These are phyloP conservation scores for Druceiella hillmani DNA, from an alignment of 2,888 invertebrate genomes.

Conservation along the genomic window DNA sequence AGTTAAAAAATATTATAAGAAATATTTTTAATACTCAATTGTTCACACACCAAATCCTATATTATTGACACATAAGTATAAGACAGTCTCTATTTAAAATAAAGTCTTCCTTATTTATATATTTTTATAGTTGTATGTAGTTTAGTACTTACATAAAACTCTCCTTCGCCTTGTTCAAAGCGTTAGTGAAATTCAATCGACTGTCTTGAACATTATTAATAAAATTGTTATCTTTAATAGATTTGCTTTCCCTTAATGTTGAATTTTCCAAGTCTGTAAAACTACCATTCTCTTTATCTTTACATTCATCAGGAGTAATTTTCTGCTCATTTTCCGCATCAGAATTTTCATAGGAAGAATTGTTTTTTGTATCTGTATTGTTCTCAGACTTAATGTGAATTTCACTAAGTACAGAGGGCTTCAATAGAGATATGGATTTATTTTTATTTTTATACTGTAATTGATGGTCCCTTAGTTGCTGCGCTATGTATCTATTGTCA, in stretches of 20 bases:
- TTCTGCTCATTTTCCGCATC: slow-evolving; percentile 36
- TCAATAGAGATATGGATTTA: slow-evolving; percentile 39
- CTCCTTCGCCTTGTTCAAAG: slow-evolving; percentile 44
- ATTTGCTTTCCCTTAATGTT: too few species aligned
- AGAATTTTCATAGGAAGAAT: slow-evolving; percentile 30
- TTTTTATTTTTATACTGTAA: slow-evolving; percentile 36
- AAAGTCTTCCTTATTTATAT: not conserved
- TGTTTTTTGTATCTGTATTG: slow-evolving; percentile 31
- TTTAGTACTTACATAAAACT: slow-evolving; percentile 37
- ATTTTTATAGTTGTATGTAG: not conserved
- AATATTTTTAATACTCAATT: too few species aligned
- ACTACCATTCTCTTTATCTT: slow-evolving; percentile 42
- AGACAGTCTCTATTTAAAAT: not conserved
- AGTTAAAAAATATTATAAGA: too few species aligned
- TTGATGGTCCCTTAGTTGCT: slow-evolving; percentile 44
- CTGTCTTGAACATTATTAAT: slow-evolving; percentile 36
- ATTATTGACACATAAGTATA: too few species aligned
- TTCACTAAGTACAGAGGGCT: slow-evolving; percentile 45
- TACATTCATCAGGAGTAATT: slow-evolving; percentile 31
- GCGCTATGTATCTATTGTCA: slow-evolving; percentile 42
- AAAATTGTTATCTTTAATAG: slow-evolving; percentile 34
- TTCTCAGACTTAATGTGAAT: slow-evolving; percentile 43
- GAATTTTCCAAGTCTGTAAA: too few species aligned
- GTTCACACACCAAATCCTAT: too few species aligned
- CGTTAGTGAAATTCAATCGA: slow-evolving; percentile 41